These are phyloP conservation scores for Elachura formosa DNA, from an alignment of 2,113 vertebrate genomes.

Conservation along the genomic window DNA sequence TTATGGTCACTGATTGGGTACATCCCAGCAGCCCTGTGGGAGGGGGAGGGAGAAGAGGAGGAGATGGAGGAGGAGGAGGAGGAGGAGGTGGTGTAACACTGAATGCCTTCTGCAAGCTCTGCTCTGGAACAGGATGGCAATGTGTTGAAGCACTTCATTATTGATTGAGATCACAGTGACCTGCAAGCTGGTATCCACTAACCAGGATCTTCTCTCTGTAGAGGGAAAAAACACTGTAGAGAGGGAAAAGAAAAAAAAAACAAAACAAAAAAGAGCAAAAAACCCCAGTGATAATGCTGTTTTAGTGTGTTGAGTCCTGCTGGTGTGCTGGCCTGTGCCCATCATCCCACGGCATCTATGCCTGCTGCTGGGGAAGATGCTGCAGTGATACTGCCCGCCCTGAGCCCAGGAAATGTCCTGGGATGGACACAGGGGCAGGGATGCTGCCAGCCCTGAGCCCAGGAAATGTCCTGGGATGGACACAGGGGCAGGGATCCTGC, in stretches of 20 bases:
- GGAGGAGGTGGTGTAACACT: not conserved
- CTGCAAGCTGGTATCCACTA: slow-evolving; percentile 60
- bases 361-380: not conserved
- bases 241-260: not conserved
- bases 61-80: not conserved
- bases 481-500: not conserved
- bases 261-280: not conserved
- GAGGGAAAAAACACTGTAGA: not conserved
- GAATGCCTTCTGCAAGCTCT: not conserved
- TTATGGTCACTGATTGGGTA: not conserved
- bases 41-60: not conserved
- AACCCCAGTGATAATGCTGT: accelerated
- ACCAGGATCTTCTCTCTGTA: not conserved
- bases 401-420: not conserved
- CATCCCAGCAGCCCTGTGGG: not conserved
- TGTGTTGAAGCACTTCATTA: slow-evolving; percentile 54
- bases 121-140: slow-evolving; percentile 33
- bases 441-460: not conserved
- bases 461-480: not conserved
- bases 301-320: not conserved
- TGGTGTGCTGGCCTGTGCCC: not conserved
- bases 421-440: accelerated
- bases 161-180: slow-evolving; percentile 66
- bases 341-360: not conserved
- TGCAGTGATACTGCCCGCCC: not conserved